Percentiles rank a stretch among this genome's conserved stretches.
Evolutionary conservation across 2,888 invertebrate species (phyloP).

Genomic region (Parnassius apollo): DNA sequence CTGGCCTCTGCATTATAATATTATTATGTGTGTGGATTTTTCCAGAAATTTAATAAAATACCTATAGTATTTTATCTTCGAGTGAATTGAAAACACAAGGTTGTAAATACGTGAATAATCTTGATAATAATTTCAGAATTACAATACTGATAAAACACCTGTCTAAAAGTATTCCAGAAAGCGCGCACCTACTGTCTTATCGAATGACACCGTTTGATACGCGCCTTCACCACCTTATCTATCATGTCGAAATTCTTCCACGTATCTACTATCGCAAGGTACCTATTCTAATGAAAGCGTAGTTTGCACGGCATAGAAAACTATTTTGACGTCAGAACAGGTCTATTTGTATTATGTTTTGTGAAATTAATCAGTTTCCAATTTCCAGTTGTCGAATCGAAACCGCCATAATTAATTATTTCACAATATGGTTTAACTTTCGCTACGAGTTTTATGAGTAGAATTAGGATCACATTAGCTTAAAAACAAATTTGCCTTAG

Average conservation of each 20-base stretch:
- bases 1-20: too few species aligned
- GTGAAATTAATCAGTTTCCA: too few species aligned
- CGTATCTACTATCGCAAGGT: constrained; percentile 61
- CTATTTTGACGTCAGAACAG: background rate
- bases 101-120: background rate
- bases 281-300: constrained; percentile 41
- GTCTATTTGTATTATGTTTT: background rate
- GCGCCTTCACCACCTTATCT: constrained; percentile 70
- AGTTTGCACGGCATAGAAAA: constrained; percentile 2
- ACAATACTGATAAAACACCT: constrained; percentile 37
- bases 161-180: constrained; percentile 61
- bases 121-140: constrained; percentile 11
- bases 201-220: constrained; percentile 79
- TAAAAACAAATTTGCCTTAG: too few species aligned
- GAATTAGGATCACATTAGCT: too few species aligned
- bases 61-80: background rate
- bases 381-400: too few species aligned
- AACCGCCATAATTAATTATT: too few species aligned
- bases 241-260: constrained; percentile 78
- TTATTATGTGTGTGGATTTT: too few species aligned
- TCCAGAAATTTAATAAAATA: too few species aligned
- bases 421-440: too few species aligned
- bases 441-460: too few species aligned
- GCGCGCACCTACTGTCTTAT: constrained; percentile 70
- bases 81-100: background rate